Conservation (phyloP, 2,113 vertebrate genomes). For the Tachuris rubrigastra region DNA sequence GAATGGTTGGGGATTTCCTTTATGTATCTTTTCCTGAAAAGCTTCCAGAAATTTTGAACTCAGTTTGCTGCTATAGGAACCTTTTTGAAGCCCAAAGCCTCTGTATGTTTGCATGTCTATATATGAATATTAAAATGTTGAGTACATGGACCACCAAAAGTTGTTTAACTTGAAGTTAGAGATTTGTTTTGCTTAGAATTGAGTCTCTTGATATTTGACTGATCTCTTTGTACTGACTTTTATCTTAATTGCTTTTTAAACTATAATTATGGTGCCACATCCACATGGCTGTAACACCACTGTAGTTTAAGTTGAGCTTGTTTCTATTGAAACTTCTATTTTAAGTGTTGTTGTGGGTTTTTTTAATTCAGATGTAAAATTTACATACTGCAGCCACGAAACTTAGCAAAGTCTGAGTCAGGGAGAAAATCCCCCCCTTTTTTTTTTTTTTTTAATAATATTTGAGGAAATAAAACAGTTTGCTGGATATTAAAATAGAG, state of each 20-base stretch:
- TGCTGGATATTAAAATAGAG: background rate
- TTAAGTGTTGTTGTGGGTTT: background rate
- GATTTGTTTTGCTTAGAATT: conserved; percentile 60
- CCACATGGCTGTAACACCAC: background rate
- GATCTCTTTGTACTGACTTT: conserved; percentile 54
- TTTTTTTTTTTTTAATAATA: background rate
- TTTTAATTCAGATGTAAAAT: background rate
- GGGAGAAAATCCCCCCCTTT: conserved; percentile 20
- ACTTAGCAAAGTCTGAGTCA: background rate
- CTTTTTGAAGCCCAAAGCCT: background rate
- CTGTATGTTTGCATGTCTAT: background rate
- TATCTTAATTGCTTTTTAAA: conserved; percentile 59
- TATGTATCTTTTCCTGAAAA: background rate
- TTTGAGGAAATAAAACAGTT: background rate
- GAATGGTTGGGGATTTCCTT: background rate
- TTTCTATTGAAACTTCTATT: conserved; percentile 6
- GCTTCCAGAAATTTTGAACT: background rate
- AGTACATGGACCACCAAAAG: conserved; percentile 37
- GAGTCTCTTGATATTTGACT: conserved; percentile 61
- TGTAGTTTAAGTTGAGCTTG: background rate
- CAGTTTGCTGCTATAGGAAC: background rate
- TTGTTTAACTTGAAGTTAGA: conserved; percentile 55
- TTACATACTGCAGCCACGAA: background rate
- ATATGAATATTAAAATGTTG: conserved; percentile 32
- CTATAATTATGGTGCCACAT: conserved; percentile 46